phyloP scores from a whole-genome alignment of 2,113 vertebrate species.

The Nibea coibor region DNA sequence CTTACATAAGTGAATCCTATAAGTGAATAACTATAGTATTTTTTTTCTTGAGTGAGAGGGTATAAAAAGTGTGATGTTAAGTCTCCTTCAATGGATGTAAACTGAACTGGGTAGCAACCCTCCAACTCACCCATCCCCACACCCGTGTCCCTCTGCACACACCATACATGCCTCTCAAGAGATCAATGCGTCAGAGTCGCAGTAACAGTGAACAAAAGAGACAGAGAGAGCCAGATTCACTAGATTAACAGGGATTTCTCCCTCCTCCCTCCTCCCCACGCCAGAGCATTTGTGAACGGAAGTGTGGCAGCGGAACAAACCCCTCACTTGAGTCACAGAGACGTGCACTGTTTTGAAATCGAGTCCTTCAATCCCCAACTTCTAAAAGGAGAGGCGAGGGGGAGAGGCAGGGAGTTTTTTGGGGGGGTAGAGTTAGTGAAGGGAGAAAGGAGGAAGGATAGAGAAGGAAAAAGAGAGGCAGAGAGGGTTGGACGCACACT shows the following conservation, averaged over 20 bases:
- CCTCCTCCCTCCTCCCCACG: slow-evolving; percentile 67
- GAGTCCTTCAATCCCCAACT: slow-evolving; percentile 79
- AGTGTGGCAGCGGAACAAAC: slow-evolving; percentile 85
- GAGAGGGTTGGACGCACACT: slow-evolving; percentile 33
- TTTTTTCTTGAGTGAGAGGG: not conserved
- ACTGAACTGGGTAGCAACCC: slow-evolving; percentile 1
- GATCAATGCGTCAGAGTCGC: slow-evolving; percentile 60
- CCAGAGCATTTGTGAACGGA: slow-evolving; percentile 79
- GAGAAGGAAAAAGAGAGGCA: slow-evolving; percentile 18
- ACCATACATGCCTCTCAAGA: slow-evolving; percentile 25
- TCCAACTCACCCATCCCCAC: not conserved
- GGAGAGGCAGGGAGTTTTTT: slow-evolving; percentile 20
- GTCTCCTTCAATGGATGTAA: not conserved
- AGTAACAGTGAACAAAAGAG: slow-evolving; percentile 76
- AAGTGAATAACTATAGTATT: not conserved
- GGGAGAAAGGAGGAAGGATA: slow-evolving; percentile 41
- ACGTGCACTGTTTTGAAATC: slow-evolving; percentile 84
- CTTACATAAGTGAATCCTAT: not conserved
- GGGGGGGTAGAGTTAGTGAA: slow-evolving; percentile 43
- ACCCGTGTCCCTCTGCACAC: not conserved
- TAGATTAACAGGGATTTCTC: slow-evolving; percentile 82
- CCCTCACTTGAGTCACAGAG: slow-evolving; percentile 81
- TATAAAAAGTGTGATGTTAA: not conserved
- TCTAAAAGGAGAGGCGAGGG: slow-evolving; percentile 52
- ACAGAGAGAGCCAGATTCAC: slow-evolving; percentile 73